A percentile compares a stretch with the other conserved stretches of the same genome.
Conservation (phyloP, 2,797 vertebrate species). For the Pseudotriccus pelzelni region DNA sequence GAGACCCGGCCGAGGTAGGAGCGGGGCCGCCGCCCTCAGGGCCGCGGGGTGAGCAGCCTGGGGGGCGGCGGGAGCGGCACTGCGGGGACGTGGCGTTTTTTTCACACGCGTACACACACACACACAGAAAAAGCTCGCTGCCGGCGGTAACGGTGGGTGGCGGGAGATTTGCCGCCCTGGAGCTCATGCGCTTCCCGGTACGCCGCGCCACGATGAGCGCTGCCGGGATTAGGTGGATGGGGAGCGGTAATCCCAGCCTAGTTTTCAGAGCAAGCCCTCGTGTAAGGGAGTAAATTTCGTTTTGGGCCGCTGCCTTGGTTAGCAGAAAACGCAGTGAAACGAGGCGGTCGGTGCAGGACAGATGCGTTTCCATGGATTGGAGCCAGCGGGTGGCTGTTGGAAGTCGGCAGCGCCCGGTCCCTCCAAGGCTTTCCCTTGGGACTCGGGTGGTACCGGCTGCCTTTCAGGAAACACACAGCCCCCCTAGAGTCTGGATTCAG, state of each 20-base stretch:
- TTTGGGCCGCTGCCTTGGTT: background rate
- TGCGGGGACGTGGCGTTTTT: background rate
- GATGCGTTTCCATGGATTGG: rapidly evolving
- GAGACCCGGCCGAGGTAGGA: background rate
- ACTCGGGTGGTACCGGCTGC: rapidly evolving
- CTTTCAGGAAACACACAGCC: background rate
- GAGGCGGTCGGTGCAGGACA: background rate
- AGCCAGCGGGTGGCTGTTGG: background rate
- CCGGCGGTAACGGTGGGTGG: background rate
- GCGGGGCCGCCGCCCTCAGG: background rate
- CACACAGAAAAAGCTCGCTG: background rate
- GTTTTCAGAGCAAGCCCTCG: background rate
- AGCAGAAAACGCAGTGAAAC: background rate
- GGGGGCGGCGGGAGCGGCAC: background rate
- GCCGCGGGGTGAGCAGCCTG: background rate
- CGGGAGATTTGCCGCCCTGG: too few relatives aligned
- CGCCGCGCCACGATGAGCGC: background rate
- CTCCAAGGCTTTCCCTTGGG: background rate
- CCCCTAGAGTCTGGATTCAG: background rate
- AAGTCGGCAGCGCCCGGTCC: background rate
- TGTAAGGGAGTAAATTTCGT: background rate
- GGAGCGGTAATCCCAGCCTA: background rate
- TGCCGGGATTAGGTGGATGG: background rate
- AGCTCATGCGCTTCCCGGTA: rapidly evolving
- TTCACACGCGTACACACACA: too few relatives aligned